Evolutionary conservation across 2,113 vertebrate genomes (phyloP), one percentile per base, ranked within the genome.

Genomic region (Mirza zaza): DNA sequence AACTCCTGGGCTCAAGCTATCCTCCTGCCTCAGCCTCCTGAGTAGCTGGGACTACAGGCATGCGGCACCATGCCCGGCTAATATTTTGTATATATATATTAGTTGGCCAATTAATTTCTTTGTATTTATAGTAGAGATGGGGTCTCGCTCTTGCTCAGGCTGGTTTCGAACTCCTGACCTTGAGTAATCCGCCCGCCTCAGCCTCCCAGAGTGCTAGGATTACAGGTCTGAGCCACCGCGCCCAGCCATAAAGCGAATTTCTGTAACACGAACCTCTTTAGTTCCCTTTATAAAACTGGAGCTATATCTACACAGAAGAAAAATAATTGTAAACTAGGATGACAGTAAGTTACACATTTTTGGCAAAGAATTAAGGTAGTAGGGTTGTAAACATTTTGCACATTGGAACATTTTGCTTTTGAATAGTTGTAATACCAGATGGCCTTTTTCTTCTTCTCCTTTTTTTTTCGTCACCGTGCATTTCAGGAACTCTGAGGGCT

Each of bases 261-360:
- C 67, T 90, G 21, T 94, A 87, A 52, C 59, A 8, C 15, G 8
- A 45, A 57, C 63, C 15, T 68, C 77, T 59, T 67, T 13, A 50
- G 45, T 52, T 89, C 17, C n/a, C 50, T 79, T 80, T 94, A 57
- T 79, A 91, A 83, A 95, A 70, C 29, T 79, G 13, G 68, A 52
- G 67, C 0, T 52, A 45, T 13, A 17, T 36, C 14, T 57, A 20
- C 29, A n/a, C 8, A 76, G 34, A 84, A 65, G 20, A 65, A 84
- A 88, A 88, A 25, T 34, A 82, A 29, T 5, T 71, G 61, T 88
- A 52, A 91, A 63, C 12, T 61, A 18, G 82, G 76, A 91, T 39
- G 86, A 81, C 70, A 91, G 45, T 80, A 52, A 77, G 8, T 82
- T 70, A 82, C 84, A 39, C n/a, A 36, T 89, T 88, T 95, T 71